Evolutionary conservation across 2,888 invertebrate genomes (phyloP), one percentile per base, ranked within the genome.

Genomic region (Eupithecia dodoneata): DNA sequence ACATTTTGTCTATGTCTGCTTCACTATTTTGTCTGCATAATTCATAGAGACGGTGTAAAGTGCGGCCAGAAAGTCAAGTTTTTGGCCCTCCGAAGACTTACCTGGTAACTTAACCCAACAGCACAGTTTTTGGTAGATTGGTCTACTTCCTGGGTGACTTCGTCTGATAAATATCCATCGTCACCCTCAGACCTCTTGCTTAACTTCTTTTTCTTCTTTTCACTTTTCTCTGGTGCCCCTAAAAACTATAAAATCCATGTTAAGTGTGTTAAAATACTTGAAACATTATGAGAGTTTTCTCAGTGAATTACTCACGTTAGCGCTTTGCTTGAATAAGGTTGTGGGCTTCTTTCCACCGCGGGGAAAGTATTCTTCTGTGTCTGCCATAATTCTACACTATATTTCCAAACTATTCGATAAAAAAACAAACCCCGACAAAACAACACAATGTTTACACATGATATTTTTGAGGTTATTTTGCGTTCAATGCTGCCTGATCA

Each of bases 311-410:
- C 91, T 89, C 86, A 93, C 93, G 81, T 94, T 94, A 80, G 91
- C 90, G 84, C 92, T 92, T 82, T 93, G 91, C 83, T 93, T 93
- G 81, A 94, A 95, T 81, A 91, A 90, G 55, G 90, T 87, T 55
- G 91, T 88, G 2, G 95, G 94, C 83, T 95, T 95, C 84, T 92
- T 95, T 12, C 96, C 96, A 72, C 96, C 96, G 76, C 96, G 93
- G 15, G 96, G 96, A 88, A 96, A 96, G 85, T 94, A 95, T 85
- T 96, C 95, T 83, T 96, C 96, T 72, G 90, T 90, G 59, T 93
- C 93, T 72, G 82, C 92, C 92, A 93, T 93, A 71, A 45, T 77
- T 81, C 72, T 77, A 47, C 67, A n/a, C 42, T 44, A 4, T 44
- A n/a, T 45, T 69, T 41, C 70, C 72, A 42, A 47, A 75, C 55